These are phyloP conservation scores for Tadarida brasiliensis DNA, from an alignment of 2,797 vertebrate species.

Conservation along the genomic window DNA sequence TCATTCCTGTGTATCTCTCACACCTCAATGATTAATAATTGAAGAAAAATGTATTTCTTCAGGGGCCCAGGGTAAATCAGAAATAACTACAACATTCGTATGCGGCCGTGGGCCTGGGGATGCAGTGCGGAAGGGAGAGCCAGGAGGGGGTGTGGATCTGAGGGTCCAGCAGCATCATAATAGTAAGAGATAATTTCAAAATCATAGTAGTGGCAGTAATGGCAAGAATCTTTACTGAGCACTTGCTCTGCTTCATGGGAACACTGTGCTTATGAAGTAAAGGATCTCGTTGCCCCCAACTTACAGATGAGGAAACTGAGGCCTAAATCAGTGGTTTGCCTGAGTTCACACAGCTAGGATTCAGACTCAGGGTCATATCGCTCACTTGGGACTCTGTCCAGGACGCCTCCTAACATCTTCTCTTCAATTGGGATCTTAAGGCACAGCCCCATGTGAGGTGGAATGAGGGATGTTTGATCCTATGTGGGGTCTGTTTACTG, in stretches of 20 bases:
- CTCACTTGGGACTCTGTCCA: not conserved
- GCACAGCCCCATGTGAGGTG: not conserved
- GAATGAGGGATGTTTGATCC: not conserved
- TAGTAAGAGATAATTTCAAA: not conserved
- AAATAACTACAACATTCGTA: constrained; percentile 63
- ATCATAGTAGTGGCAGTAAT: not conserved
- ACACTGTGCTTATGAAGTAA: not conserved
- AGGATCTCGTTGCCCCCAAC: not conserved
- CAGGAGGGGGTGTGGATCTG: rapidly evolving
- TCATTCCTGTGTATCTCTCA: constrained; percentile 81
- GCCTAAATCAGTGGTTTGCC: not conserved
- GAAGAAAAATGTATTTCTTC: constrained; percentile 85
- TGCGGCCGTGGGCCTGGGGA: constrained; percentile 60
- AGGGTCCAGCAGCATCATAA: rapidly evolving
- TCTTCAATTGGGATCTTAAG: not conserved
- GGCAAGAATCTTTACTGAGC: rapidly evolving
- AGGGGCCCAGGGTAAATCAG: constrained; percentile 77
- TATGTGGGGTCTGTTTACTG: rapidly evolving
- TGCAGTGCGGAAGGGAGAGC: not conserved
- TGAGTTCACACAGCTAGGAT: not conserved
- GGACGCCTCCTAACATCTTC: not conserved
- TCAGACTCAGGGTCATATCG: not conserved
- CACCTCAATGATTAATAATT: constrained; percentile 86
- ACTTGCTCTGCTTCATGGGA: rapidly evolving
- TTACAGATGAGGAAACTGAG: not conserved